A percentile compares a stretch with the other conserved stretches of the same genome.
phyloP scores from a whole-genome alignment of 2,797 vertebrate genomes.

The Nannoperca australis region DNA sequence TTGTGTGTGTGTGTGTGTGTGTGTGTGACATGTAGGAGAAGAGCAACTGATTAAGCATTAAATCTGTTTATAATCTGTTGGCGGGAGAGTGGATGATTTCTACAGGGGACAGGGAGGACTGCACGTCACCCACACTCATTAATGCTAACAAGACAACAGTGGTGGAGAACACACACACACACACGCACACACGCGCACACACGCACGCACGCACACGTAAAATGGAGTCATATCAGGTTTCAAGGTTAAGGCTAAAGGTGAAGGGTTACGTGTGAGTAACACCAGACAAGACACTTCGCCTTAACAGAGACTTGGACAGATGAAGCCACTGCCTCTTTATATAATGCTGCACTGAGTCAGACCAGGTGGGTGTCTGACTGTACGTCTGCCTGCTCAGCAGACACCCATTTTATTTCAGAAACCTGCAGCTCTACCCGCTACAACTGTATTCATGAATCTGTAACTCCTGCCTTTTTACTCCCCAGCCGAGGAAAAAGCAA shows the following conservation, averaged over 20 bases:
- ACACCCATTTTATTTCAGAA: slow-evolving; percentile 13
- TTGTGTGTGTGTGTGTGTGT: slow-evolving; percentile 6
- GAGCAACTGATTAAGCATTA: slow-evolving; percentile 73
- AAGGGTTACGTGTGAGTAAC: slow-evolving; percentile 48
- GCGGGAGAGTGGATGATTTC: slow-evolving; percentile 44
- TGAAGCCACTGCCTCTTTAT: slow-evolving; percentile 12
- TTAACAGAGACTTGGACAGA: slow-evolving; percentile 38
- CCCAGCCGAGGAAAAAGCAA: not conserved
- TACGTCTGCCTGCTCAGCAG: slow-evolving; percentile 15
- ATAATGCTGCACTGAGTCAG: slow-evolving; percentile 4
- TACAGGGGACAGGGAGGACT: slow-evolving; percentile 8
- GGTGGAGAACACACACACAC: slow-evolving; percentile 7
- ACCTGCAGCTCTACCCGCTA: slow-evolving; percentile 5
- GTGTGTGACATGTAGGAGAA: slow-evolving; percentile 29
- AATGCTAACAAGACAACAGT: slow-evolving; percentile 14
- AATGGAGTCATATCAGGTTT: slow-evolving; percentile 55
- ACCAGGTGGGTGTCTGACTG: slow-evolving; percentile 19
- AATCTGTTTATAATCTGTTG: slow-evolving; percentile 72
- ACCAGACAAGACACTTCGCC: slow-evolving; percentile 41
- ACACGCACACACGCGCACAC: not conserved
- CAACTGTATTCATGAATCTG: slow-evolving; percentile 34
- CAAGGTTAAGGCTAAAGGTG: slow-evolving; percentile 53
- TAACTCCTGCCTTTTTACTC: slow-evolving; percentile 15
- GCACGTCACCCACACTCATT: slow-evolving; percentile 16
- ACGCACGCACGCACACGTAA: slow-evolving; percentile 17